A percentile compares a stretch with the other conserved stretches of the same genome.
These are phyloP conservation scores for Polymixis flavicincta DNA, from an alignment of 2,888 invertebrate genomes.

Conservation along the genomic window DNA sequence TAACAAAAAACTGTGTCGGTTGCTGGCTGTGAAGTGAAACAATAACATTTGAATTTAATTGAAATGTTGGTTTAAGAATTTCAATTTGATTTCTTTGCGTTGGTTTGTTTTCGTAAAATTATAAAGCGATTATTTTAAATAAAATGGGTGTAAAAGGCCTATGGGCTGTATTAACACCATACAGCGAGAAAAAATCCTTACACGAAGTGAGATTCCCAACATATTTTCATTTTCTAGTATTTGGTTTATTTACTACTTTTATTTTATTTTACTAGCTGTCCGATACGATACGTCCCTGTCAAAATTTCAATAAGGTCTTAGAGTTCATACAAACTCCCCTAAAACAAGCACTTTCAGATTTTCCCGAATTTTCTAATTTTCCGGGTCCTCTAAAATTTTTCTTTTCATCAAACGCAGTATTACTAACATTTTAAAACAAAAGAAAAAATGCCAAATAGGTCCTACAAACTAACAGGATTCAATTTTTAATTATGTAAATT, in stretches of 20 bases:
- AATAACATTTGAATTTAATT: background rate
- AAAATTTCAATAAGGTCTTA: background rate
- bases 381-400: background rate
- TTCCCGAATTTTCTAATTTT: background rate
- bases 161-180: slow-evolving; percentile 95
- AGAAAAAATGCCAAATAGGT: background rate
- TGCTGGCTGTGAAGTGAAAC: background rate
- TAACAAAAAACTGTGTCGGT: slow-evolving; percentile 1
- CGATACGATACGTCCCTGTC: too few species aligned
- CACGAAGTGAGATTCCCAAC: slow-evolving; percentile 90
- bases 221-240: background rate
- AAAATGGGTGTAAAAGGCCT: slow-evolving; percentile 97
- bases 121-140: too few species aligned
- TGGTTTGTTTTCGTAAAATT: background rate
- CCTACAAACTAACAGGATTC: background rate
- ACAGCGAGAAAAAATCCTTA: slow-evolving; percentile 94
- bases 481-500: background rate
- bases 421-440: background rate
- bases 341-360: background rate
- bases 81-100: too few species aligned
- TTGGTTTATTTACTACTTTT: background rate
- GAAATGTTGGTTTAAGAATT: background rate
- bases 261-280: background rate
- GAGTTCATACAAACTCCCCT: background rate
- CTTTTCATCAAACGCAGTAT: background rate